These are phyloP conservation scores for Motacilla tschutschensis DNA, from an alignment of 2,113 vertebrate genomes.

Conservation along the genomic window DNA sequence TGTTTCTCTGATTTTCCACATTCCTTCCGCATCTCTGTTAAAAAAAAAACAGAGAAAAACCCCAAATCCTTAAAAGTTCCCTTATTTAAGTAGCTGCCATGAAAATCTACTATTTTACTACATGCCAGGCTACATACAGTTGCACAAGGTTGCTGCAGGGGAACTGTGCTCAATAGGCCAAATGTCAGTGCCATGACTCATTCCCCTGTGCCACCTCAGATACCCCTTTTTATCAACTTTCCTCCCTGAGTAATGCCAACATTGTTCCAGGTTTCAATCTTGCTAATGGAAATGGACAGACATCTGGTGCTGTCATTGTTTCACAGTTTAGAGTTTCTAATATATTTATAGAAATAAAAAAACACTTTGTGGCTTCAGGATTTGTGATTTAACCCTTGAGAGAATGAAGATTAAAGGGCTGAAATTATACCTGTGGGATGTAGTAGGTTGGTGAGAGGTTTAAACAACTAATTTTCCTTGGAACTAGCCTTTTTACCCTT, in stretches of 20 bases:
- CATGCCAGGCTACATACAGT: background rate
- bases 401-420: background rate
- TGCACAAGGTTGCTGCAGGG: background rate
- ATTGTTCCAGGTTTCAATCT: background rate
- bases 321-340: background rate
- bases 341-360: background rate
- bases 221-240: background rate
- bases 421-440: background rate
- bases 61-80: background rate
- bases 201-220: background rate
- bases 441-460: background rate
- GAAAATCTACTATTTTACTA: background rate
- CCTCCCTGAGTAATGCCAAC: background rate
- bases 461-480: background rate
- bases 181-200: background rate
- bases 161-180: background rate
- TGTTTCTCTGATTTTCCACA: background rate
- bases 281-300: background rate
- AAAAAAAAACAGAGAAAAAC: background rate
- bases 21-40: background rate
- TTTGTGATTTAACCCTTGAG: background rate
- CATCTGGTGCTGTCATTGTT: background rate
- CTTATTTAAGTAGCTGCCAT: background rate
- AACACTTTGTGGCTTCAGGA: background rate
- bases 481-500: background rate